Evolutionary conservation across 1,140 invertebrate species (phyloP).

Genomic region (Drosophila sp.): DNA sequence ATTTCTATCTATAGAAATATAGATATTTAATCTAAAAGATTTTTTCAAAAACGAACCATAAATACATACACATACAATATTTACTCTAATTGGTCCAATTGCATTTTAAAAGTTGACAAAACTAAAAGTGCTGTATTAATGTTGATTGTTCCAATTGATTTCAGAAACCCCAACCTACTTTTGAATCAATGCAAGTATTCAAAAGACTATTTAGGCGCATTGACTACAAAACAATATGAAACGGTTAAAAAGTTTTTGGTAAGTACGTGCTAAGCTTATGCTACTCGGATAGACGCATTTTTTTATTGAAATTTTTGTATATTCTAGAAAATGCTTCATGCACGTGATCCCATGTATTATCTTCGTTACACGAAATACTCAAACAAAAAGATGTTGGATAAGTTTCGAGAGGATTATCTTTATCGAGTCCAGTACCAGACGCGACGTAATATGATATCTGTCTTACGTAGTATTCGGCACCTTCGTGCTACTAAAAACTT

Average conservation of each 20-base stretch:
- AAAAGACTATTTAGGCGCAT: conserved; percentile 28
- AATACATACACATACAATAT: too few relatives aligned
- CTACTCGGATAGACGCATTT: too few relatives aligned
- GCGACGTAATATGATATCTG: conserved; percentile 61
- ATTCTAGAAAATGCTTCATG: conserved; percentile 74
- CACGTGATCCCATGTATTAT: conserved; percentile 67
- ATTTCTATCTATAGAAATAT: too few relatives aligned
- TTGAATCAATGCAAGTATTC: conserved; percentile 58
- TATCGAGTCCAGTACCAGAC: conserved; percentile 74
- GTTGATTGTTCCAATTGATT: background rate
- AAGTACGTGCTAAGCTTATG: background rate
- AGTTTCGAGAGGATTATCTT: conserved; percentile 53
- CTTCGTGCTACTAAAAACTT: conserved; percentile 52
- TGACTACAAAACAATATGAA: conserved; percentile 53
- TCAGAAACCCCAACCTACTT: conserved; percentile 56
- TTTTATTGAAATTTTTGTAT: background rate
- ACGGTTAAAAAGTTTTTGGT: conserved; percentile 55
- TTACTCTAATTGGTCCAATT: too few relatives aligned
- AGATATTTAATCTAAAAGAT: too few relatives aligned
- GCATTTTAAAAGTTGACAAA: too few relatives aligned
- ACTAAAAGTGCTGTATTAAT: too few relatives aligned
- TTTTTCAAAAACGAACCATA: too few relatives aligned
- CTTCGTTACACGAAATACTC: conserved; percentile 53
- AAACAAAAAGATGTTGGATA: conserved; percentile 49
- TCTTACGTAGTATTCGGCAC: conserved; percentile 51